phyloP scores from a whole-genome alignment of 2,113 vertebrate genomes.

The Aix galericulata region DNA sequence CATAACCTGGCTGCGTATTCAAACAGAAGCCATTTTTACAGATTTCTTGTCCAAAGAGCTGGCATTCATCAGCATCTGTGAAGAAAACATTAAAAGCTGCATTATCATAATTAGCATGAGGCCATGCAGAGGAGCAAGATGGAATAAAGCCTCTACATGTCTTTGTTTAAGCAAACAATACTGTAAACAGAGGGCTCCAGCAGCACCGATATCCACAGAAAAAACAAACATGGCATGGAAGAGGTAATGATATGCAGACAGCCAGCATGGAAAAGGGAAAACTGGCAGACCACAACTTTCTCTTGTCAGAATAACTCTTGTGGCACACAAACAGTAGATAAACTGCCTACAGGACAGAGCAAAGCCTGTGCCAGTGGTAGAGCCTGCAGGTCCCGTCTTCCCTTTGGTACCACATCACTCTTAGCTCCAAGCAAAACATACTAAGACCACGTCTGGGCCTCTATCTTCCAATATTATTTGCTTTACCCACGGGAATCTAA shows the following conservation, averaged over 20 bases:
- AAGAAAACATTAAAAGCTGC: not conserved
- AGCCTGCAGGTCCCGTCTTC: not conserved
- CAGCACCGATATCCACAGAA: not conserved
- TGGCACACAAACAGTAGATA: not conserved
- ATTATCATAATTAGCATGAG: not conserved
- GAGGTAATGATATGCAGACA: not conserved
- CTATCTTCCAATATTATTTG: not conserved
- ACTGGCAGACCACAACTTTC: not conserved
- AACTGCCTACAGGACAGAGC: not conserved
- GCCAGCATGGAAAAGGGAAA: not conserved
- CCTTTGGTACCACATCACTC: not conserved
- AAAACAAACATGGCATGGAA: not conserved
- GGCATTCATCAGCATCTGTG: slow-evolving; percentile 94
- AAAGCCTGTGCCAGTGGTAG: not conserved
- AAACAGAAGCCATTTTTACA: slow-evolving; percentile 96
- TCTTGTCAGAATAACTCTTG: not conserved
- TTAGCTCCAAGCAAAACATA: not conserved
- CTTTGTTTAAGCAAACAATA: not conserved
- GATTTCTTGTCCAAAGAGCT: slow-evolving; percentile 91
- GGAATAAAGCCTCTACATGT: not conserved
- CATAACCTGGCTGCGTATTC: slow-evolving; percentile 87
- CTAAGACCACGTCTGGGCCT: not conserved
- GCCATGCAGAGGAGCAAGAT: not conserved
- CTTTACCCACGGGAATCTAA: not conserved
- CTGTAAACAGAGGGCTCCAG: not conserved